These are phyloP conservation scores for Kobus ellipsiprymnus DNA, from an alignment of 2,113 vertebrate species.

Conservation along the genomic window DNA sequence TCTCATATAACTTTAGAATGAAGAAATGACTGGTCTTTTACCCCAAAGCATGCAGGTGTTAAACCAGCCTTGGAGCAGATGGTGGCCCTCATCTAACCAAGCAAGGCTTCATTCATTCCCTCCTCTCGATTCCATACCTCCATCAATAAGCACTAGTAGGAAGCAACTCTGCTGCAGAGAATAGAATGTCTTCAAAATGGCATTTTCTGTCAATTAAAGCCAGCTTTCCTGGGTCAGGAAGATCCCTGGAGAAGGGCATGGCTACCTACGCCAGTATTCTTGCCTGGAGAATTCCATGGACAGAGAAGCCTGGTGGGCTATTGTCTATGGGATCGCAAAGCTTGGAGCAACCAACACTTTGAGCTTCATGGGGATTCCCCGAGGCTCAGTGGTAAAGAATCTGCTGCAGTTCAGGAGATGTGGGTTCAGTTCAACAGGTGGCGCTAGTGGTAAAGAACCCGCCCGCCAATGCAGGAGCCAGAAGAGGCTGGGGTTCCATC, in stretches of 20 bases:
- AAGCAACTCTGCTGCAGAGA: neutral
- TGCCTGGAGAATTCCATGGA: neutral
- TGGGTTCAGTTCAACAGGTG: neutral
- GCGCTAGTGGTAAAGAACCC: neutral
- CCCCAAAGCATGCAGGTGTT: neutral
- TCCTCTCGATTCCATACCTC: neutral
- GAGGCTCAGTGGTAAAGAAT: neutral
- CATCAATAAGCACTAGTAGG: neutral
- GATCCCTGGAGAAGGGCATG: neutral
- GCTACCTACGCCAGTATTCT: neutral
- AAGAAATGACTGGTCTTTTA: neutral
- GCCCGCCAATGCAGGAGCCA: accelerated
- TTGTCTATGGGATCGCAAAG: neutral
- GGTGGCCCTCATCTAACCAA: neutral
- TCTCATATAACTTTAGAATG: neutral
- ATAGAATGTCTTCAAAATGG: neutral
- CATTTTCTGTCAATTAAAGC: neutral
- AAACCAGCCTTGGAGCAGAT: neutral
- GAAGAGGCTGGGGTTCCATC: neutral
- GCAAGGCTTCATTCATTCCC: neutral
- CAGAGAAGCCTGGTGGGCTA: neutral
- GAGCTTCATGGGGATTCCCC: neutral
- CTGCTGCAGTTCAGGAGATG: neutral
- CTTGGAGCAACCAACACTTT: neutral
- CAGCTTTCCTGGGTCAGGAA: neutral